Evolutionary conservation across 2,888 invertebrate species (phyloP).

Genomic region (Tachystola acroxantha): DNA sequence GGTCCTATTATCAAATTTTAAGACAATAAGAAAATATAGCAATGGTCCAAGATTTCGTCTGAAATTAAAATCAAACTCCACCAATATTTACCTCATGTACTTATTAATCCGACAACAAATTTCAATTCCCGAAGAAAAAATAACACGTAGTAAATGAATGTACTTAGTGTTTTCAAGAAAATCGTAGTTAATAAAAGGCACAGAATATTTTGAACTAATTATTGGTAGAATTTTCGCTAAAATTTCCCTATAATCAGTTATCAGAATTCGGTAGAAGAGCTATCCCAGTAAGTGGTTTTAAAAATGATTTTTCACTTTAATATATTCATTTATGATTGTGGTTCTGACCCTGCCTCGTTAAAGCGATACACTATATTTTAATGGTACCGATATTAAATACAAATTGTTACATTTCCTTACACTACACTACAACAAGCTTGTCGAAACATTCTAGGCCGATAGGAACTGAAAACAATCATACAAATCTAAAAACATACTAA

Average conservation of each 20-base stretch:
- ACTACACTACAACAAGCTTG: conserved; percentile 57
- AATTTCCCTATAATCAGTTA: conserved; percentile 22
- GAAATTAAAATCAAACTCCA: conserved; percentile 12
- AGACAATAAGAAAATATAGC: conserved; percentile 56
- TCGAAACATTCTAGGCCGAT: conserved; percentile 69
- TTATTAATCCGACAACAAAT: background rate
- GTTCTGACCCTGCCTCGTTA: conserved; percentile 75
- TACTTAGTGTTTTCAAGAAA: background rate
- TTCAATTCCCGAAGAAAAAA: background rate
- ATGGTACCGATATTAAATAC: conserved; percentile 51
- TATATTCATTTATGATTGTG: conserved; percentile 58
- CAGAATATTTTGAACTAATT: conserved; percentile 8
- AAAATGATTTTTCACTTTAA: conserved; percentile 39
- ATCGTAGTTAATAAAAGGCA: too few species aligned
- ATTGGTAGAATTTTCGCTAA: conserved; percentile 17
- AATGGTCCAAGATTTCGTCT: conserved; percentile 58
- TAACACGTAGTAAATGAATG: background rate
- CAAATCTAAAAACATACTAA: conserved; percentile 35
- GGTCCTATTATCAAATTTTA: conserved; percentile 55
- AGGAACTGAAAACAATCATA: conserved; percentile 61
- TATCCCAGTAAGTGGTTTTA: conserved; percentile 46
- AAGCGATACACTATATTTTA: conserved; percentile 67
- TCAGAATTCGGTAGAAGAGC: conserved; percentile 46
- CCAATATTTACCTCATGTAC: conserved; percentile 7
- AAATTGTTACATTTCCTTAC: conserved; percentile 45